Evolutionary conservation across 2,113 vertebrate species (phyloP), one percentile per base, ranked within the genome.

Genomic region (Sminthopsis crassicaudata): DNA sequence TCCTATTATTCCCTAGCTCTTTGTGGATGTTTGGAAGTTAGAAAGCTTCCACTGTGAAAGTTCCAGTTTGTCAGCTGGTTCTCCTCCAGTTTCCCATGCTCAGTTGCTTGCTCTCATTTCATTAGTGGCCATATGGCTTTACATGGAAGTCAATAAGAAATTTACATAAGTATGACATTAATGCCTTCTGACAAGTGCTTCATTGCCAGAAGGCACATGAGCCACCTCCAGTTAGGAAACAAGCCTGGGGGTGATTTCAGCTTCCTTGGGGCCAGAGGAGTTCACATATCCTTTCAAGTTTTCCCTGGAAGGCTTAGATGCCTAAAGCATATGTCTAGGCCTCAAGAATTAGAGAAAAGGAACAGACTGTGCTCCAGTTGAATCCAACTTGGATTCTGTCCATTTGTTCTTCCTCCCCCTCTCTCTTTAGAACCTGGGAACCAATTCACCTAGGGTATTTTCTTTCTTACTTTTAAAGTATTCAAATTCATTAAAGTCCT

Each of bases 341-440:
- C 51, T 48, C 95, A 25, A 46, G 53, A 3, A 2, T 55, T 53
- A 4, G 0, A 0, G 76, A 84, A 84, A 84, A 46, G 46, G 23
- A 16, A 53, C 51, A 52, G 30, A 30, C 51, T 0, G 8, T 2
- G 23, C 46, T 51, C 67, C 36, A 0, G 14, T 11, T 8, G 53
- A 48, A 46, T 46, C 16, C 89, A 55, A 0, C 16, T 11, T 8
- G 53, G 52, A 46, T n/a, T 23, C 89, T 76, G 22, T 42, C 46
- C 14, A 30, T 27, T n/a, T 0, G 3, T 10, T 91, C 89, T 89
- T 55, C 24, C 42, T 14, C 50, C 14, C 36, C 46, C 19, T 22
- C 4, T 19, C 6, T 0, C 3, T 11, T 46, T 42, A 0, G 2
- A 0, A 36, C 42, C 0, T 0, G 0, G 26, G 12, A 23, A n/a